Conservation (phyloP, 1,140 invertebrate genomes). For the Chironomus tepperi region DNA sequence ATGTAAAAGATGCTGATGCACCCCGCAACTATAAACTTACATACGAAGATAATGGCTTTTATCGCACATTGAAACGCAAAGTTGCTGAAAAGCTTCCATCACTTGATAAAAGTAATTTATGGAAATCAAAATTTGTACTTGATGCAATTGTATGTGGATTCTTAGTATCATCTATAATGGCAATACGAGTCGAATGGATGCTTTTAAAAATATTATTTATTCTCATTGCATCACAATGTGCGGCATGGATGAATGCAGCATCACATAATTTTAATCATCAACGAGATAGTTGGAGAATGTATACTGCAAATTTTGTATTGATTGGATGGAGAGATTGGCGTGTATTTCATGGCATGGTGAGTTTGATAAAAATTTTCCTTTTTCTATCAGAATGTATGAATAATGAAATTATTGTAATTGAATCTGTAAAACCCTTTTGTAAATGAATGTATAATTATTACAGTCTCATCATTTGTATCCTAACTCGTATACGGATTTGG, state of each 20-base stretch:
- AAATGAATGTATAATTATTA: background rate
- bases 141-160: conserved; percentile 38
- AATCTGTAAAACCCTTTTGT: background rate
- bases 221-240: conserved; percentile 44
- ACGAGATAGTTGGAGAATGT: conserved; percentile 72
- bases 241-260: conserved; percentile 48
- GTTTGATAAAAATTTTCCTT: background rate
- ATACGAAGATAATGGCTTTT: conserved; percentile 61
- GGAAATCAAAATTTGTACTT: conserved; percentile 38
- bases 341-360: conserved; percentile 55
- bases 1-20: conserved; percentile 45
- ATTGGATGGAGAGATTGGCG: conserved; percentile 61
- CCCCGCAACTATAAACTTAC: conserved; percentile 56
- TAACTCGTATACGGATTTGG: conserved; percentile 68
- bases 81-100: conserved; percentile 44
- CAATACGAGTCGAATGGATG: conserved; percentile 29
- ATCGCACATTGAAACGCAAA: conserved; percentile 50
- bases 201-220: background rate
- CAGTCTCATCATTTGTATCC: conserved; percentile 71
- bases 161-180: conserved; percentile 36
- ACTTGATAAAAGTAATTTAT: conserved; percentile 34
- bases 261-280: conserved; percentile 79
- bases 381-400: background rate
- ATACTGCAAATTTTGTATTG: conserved; percentile 61
- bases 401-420: no score